Base-by-base conservation (phyloP, 1,140 invertebrate genomes). In the Drosophila lini region DNA sequence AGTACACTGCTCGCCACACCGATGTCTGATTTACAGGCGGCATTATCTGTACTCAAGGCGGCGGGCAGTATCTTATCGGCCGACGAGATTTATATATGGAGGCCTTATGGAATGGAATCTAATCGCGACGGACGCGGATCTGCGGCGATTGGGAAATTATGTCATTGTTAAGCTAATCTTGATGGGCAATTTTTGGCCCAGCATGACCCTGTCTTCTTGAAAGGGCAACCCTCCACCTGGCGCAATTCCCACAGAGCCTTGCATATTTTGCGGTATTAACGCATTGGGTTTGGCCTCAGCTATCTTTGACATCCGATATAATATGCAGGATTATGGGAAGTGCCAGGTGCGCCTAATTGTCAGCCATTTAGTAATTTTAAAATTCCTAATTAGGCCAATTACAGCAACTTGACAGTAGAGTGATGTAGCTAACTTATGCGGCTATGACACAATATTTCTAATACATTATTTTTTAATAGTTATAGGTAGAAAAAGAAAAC, bases 141-240 rank as follows among this genome's bases (percentile, higher is more conserved):
- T 9, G n/a, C 32, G 28, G 19, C 34, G 19, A 25, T 40, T 34
- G 32, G 34, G 40, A 25, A 58, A 48, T 34, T 73, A 59, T 73
- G 55, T 71, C 67, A 71, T 13, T 71, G 67, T 15, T 71, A 59
- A n/a, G 13, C 25, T 11, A 40, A 61, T 55, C 59, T 55, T 32
- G 53, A 60, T 32, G 44, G 50, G 16, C 7, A 22, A 19, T 28
- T n/a, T 28, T 28, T 25, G 42, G 25, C 25, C 25, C 25, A 25
- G 25, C 3, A 3, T 16, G 41, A 19, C 8, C 16, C 42, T 16
- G 15, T 19, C 41, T 16, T 15, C 3, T 9, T 2, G 6, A 13
- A 52, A 34, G 16, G 50, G 9, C 15, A 10, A 8, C 8, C 5
- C 22, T 3, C 6, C 34, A 38, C 19, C 52, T 53, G 52, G 7